A percentile compares a stretch with the other conserved stretches of the same genome.
Evolutionary conservation across 2,797 vertebrate genomes (phyloP).

Genomic region (Halcyon leucocephala): DNA sequence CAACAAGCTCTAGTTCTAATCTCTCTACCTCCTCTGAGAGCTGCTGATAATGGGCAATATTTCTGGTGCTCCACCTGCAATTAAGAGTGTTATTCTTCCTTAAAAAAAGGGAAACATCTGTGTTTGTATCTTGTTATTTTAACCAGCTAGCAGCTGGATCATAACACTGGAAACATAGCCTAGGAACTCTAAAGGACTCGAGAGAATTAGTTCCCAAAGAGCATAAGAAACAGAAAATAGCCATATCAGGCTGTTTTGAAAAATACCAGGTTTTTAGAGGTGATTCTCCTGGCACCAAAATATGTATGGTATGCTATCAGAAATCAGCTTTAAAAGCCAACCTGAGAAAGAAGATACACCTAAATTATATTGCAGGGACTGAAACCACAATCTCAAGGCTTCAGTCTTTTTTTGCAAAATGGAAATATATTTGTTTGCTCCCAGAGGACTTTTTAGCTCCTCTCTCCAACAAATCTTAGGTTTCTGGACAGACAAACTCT

Average conservation of each 20-base stretch:
- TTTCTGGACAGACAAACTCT: neutral
- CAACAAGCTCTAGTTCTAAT: neutral
- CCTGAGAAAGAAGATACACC: neutral
- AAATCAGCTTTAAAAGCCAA: neutral
- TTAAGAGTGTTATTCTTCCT: neutral
- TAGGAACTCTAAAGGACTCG: neutral
- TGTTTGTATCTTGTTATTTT: neutral
- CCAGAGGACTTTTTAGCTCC: neutral
- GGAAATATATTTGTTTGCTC: neutral
- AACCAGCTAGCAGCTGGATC: neutral
- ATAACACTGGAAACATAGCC: neutral
- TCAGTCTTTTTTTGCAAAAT: neutral
- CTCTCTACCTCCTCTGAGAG: neutral
- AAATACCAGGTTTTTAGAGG: neutral
- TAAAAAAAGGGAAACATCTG: conserved; percentile 53
- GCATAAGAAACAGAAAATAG: neutral
- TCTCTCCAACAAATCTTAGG: neutral
- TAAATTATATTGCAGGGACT: neutral
- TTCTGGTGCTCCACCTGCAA: conserved; percentile 7
- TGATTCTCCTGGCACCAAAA: neutral
- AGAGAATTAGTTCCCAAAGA: neutral
- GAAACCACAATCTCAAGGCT: neutral
- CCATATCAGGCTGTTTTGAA: neutral
- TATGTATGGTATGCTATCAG: neutral
- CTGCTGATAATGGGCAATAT: neutral